Conservation (phyloP, 2,888 invertebrate genomes). For the Myopa tessellatipennis region DNA sequence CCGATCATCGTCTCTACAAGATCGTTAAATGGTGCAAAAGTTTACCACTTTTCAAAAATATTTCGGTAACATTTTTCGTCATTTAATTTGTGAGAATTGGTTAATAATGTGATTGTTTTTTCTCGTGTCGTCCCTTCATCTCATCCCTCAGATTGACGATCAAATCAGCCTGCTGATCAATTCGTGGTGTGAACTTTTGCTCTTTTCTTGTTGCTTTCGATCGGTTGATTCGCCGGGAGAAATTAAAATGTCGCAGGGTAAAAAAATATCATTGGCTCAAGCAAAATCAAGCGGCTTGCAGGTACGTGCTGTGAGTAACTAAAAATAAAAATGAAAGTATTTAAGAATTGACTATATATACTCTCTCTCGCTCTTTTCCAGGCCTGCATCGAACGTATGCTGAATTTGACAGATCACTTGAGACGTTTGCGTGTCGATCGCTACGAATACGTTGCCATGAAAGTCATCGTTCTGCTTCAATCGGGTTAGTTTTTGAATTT, state of each 20-base stretch:
- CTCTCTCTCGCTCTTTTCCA: constrained; percentile 40
- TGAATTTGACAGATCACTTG: constrained; percentile 93
- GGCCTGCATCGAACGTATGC: constrained; percentile 93
- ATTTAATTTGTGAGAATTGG: background rate
- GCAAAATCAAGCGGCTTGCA: constrained; percentile 69
- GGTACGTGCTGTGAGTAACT: constrained; percentile 65
- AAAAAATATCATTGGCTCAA: constrained; percentile 66
- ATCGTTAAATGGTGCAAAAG: constrained; percentile 99
- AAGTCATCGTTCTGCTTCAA: constrained; percentile 90
- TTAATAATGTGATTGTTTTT: background rate
- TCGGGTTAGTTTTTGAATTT: constrained; percentile 75
- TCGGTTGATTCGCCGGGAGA: constrained; percentile 92
- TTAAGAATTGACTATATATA: background rate
- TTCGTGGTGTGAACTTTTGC: constrained; percentile 94
- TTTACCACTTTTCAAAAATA: constrained; percentile 94
- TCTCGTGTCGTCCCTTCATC: background rate
- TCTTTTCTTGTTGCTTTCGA: constrained; percentile 94
- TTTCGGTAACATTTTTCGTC: constrained; percentile 76
- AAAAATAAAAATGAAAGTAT: background rate
- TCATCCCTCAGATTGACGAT: constrained; percentile 86
- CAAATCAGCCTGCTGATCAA: constrained; percentile 96
- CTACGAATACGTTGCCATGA: constrained; percentile 96
- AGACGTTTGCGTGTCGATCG: constrained; percentile 89
- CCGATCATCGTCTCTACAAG: constrained; percentile 95
- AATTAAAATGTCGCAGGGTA: constrained; percentile 75